Percentiles rank a stretch among this genome's conserved stretches.
These are phyloP conservation scores for Polyploca ridens DNA, from an alignment of 2,888 invertebrate species.

Conservation along the genomic window DNA sequence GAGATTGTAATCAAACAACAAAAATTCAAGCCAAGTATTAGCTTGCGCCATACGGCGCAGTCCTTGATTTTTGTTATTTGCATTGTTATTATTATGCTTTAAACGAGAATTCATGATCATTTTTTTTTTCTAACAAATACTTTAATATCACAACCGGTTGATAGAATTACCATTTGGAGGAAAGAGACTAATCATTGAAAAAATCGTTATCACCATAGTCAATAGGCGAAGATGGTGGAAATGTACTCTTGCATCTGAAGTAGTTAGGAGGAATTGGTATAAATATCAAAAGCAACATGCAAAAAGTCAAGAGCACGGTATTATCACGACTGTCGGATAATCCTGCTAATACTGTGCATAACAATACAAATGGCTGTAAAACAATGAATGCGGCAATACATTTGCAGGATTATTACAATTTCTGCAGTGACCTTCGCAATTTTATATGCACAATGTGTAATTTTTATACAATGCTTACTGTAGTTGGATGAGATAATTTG, in stretches of 20 bases:
- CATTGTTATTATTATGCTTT: too few relatives aligned
- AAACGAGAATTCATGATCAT: too few relatives aligned
- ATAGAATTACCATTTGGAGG: background rate
- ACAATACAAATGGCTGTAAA: constrained; percentile 18
- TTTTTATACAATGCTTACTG: background rate
- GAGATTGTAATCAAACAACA: too few relatives aligned
- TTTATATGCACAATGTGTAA: constrained; percentile 6
- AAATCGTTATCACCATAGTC: too few relatives aligned
- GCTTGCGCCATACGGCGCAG: too few relatives aligned
- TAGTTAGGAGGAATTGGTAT: background rate
- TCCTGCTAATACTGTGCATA: constrained; percentile 15
- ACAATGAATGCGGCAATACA: constrained; percentile 22
- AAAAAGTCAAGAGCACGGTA: background rate
- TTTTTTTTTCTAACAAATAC: too few relatives aligned
- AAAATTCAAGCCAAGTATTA: too few relatives aligned
- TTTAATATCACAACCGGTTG: background rate
- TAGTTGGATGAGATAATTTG: constrained; percentile 6
- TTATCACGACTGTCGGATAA: constrained; percentile 10
- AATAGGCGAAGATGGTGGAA: too few relatives aligned
- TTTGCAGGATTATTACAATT: constrained; percentile 17
- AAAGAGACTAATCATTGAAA: too few relatives aligned
- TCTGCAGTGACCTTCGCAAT: constrained; percentile 7
- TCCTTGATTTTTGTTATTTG: too few relatives aligned
- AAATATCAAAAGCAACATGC: background rate
- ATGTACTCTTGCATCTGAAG: too few relatives aligned